Evolutionary conservation across 2,797 vertebrate species (phyloP).

Genomic region (Pterois miles): DNA sequence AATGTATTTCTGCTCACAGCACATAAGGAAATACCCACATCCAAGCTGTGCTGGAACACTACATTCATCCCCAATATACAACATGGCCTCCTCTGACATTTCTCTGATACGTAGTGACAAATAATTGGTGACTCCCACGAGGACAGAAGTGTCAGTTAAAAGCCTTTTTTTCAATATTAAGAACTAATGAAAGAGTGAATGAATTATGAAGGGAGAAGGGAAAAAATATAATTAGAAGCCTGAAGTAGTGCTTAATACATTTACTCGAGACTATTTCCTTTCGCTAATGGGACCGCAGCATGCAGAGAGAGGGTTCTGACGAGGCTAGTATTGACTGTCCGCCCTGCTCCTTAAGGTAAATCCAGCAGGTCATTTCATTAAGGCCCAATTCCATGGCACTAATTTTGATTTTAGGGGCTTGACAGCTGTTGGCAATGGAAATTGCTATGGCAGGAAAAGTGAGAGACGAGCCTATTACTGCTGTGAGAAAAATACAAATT

Average conservation of each 20-base stretch:
- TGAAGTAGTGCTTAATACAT: slow-evolving; percentile 76
- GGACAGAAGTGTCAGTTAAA: slow-evolving; percentile 55
- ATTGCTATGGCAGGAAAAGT: slow-evolving; percentile 65
- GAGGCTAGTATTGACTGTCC: slow-evolving; percentile 72
- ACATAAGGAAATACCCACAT: neutral
- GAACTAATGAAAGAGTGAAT: slow-evolving; percentile 75
- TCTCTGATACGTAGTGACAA: slow-evolving; percentile 64
- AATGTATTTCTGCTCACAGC: slow-evolving; percentile 15
- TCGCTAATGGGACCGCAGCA: slow-evolving; percentile 71
- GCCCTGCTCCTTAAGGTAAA: slow-evolving; percentile 74
- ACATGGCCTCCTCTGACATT: slow-evolving; percentile 33
- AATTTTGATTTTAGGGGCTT: slow-evolving; percentile 79
- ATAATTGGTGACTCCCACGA: slow-evolving; percentile 60
- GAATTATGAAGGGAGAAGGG: slow-evolving; percentile 71
- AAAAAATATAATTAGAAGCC: slow-evolving; percentile 69
- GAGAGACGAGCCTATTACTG: slow-evolving; percentile 70
- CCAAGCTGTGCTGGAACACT: neutral
- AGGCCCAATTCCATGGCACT: slow-evolving; percentile 69
- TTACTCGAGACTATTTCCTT: slow-evolving; percentile 79
- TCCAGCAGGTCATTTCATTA: slow-evolving; percentile 83
- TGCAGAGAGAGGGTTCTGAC: slow-evolving; percentile 64
- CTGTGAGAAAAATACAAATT: slow-evolving; percentile 75
- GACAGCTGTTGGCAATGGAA: slow-evolving; percentile 79
- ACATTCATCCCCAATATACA: slow-evolving; percentile 24
- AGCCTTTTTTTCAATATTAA: slow-evolving; percentile 69